Conservation (phyloP, 2,113 vertebrate species). For the Pithys albifrons region DNA sequence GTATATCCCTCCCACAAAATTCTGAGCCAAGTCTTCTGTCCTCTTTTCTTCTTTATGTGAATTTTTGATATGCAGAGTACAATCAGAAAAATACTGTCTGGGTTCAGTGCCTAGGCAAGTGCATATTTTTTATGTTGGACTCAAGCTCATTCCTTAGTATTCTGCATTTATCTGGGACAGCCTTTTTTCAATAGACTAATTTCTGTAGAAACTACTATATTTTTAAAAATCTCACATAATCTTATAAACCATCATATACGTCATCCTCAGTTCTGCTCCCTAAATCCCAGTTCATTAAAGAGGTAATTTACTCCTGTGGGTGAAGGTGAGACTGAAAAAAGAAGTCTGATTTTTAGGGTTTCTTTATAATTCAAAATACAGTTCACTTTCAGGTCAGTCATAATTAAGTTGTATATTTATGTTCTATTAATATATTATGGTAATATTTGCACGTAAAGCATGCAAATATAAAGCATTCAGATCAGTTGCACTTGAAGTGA, state of each 20-base stretch:
- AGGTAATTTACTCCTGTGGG: rapidly evolving
- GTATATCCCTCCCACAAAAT: neutral
- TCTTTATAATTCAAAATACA: neutral
- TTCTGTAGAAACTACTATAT: neutral
- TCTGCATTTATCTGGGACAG: neutral
- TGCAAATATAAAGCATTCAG: neutral
- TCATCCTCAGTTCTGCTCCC: neutral
- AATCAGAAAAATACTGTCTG: neutral
- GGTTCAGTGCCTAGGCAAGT: neutral
- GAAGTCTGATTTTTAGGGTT: neutral
- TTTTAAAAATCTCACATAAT: neutral
- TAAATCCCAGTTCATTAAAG: neutral
- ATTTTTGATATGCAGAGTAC: neutral
- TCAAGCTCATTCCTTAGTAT: neutral
- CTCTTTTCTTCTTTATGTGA: neutral
- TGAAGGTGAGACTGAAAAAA: neutral
- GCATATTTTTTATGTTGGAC: neutral
- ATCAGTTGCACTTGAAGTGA: neutral
- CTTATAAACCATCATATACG: neutral
- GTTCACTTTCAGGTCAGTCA: neutral
- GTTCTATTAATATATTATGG: neutral
- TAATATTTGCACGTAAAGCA: neutral
- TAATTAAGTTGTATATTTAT: neutral
- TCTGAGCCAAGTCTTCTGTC: neutral
- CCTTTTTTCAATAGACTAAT: neutral